Conservation (phyloP, 2,888 invertebrate genomes). For the Alcis repandata region DNA sequence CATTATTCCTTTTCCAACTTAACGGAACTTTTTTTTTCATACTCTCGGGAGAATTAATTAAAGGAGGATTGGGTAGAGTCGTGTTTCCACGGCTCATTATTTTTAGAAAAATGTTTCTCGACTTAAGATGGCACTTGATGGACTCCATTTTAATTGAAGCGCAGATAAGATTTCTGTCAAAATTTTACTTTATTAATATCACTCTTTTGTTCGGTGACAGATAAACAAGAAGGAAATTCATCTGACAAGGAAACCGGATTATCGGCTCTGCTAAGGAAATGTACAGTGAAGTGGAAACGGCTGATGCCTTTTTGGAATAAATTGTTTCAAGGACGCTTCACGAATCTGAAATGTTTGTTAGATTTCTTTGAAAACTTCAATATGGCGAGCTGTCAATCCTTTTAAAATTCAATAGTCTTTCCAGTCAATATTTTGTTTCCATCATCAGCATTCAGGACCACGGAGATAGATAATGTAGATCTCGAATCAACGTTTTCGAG, state of each 20-base stretch:
- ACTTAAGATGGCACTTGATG: constrained; percentile 33
- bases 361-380: no score
- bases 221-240: constrained; percentile 24
- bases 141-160: constrained; percentile 30
- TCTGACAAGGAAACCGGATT: constrained; percentile 33
- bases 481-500: no score
- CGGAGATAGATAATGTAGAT: no score
- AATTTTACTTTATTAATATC: constrained; percentile 23
- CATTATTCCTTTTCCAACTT: constrained; percentile 67
- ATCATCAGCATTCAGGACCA: no score
- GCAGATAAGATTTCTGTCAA: constrained; percentile 21
- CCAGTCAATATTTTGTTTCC: no score
- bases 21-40: constrained; percentile 62
- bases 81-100: constrained; percentile 65
- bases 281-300: constrained; percentile 8
- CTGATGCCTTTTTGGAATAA: constrained; percentile 10
- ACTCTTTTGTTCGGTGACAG: constrained; percentile 7
- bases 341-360: background rate
- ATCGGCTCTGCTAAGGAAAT: constrained; percentile 21
- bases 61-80: constrained; percentile 67
- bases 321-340: constrained; percentile 1
- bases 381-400: no score
- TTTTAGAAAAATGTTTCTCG: constrained; percentile 42
- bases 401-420: no score
- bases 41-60: constrained; percentile 72